Base-by-base conservation (phyloP, 2,113 vertebrate species). In the Anser cygnoides region DNA sequence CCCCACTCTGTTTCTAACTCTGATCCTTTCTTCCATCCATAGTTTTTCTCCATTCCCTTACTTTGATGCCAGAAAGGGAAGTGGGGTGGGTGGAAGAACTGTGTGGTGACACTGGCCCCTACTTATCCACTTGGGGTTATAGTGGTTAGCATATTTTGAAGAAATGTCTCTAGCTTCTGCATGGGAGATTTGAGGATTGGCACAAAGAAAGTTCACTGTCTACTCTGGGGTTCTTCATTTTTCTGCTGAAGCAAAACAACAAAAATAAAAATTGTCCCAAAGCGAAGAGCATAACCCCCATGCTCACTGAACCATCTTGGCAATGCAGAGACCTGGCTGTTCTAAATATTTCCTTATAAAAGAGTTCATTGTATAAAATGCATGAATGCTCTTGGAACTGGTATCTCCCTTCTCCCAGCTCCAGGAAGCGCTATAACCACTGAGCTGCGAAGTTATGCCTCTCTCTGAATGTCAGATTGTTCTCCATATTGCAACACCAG, bases 401-500 rank as follows among this genome's bases (percentile, higher is more conserved):
- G 50, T 67, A 1, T 6, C 15, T 33, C 39, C 29, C 39, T n/a
- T 70, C 50, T 57, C 58, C 58, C 65, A 81, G 58, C 43, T 73
- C 65, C 35, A 43, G 41, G 63, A 81, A 63, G n/a, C 3, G 18
- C 58, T 41, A 39, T 54, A 35, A 29, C 26, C 28, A 17, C 8
- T 1, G 33, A 77, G 54, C 46, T 62, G 28, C 59, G 21, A 31
- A 44, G 37, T 29, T 41, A 13, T 0, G 4, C 1, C 0, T 67
- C 58, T 68, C 2, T 1, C 35, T 1, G 2, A 67, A 65, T 25
- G 28, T 17, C 39, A 15, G 4, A 25, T 52, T 71, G 39, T 26
- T 52, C 39, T 23, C 19, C 6, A 6, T 16, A 4, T 26, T 59
- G 65, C 59, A 89, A 31, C 80, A 65, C 26, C 16, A 17, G 37